phyloP scores from a whole-genome alignment of 1,140 invertebrate species.

The Dreissena polymorpha region DNA sequence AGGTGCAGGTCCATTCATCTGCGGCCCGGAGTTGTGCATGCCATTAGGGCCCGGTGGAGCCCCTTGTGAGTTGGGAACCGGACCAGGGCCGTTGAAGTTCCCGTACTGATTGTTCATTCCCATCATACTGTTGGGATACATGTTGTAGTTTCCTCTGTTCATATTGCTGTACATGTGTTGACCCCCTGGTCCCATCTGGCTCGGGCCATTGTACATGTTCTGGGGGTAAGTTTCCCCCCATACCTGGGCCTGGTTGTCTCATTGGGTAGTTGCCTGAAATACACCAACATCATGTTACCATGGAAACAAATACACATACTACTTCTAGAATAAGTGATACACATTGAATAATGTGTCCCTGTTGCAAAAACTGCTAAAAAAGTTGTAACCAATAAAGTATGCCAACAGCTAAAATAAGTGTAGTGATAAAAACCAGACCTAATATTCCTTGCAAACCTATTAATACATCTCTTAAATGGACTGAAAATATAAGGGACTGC shows the following conservation, averaged over 20 bases:
- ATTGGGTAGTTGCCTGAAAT: slow-evolving; percentile 55
- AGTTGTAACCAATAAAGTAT: no score
- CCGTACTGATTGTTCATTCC: slow-evolving; percentile 76
- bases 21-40: slow-evolving; percentile 43
- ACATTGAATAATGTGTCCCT: not conserved
- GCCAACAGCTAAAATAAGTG: no score
- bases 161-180: slow-evolving; percentile 67
- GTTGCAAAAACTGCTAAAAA: not conserved
- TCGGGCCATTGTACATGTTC: slow-evolving; percentile 76
- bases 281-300: slow-evolving; percentile 19
- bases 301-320: no score
- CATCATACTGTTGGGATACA: slow-evolving; percentile 61
- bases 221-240: slow-evolving; percentile 76
- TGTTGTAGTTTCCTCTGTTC: slow-evolving; percentile 65
- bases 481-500: no score
- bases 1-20: slow-evolving; percentile 63
- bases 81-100: slow-evolving; percentile 53
- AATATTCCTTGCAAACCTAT: no score
- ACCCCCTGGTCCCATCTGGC: slow-evolving; percentile 62
- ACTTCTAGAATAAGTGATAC: not conserved
- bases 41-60: slow-evolving; percentile 21
- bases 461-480: no score
- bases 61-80: slow-evolving; percentile 19
- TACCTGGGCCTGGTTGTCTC: slow-evolving; percentile 57
- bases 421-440: no score